phyloP scores from a whole-genome alignment of 2,797 vertebrate species.

The Sardinella longiceps region DNA sequence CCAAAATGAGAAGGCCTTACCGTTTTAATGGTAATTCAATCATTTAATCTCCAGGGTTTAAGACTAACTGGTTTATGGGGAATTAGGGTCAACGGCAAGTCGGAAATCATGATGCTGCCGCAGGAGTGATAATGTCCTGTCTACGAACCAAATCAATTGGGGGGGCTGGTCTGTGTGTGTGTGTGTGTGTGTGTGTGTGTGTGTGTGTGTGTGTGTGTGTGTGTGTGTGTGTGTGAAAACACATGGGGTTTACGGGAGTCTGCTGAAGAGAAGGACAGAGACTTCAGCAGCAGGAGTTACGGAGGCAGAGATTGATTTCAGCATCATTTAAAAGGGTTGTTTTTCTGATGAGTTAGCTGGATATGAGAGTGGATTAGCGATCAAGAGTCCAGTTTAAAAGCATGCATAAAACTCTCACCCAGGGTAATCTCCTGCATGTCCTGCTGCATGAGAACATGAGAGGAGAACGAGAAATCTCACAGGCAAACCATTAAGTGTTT shows the following conservation, averaged over 20 bases:
- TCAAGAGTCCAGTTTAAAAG: not conserved
- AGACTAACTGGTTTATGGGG: not conserved
- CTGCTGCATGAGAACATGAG: not conserved
- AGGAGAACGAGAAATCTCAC: not conserved
- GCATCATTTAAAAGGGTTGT: not conserved
- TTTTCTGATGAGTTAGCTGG: not conserved
- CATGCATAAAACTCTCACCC: not conserved
- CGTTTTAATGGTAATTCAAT: conserved; percentile 14
- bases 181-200: too few relatives aligned
- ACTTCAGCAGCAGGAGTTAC: not conserved
- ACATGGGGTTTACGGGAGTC: not conserved
- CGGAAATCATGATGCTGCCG: not conserved
- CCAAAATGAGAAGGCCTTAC: not conserved
- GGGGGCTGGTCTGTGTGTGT: too few relatives aligned
- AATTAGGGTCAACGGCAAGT: not conserved
- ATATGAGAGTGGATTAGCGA: not conserved
- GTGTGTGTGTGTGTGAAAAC: not conserved
- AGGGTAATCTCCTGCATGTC: not conserved
- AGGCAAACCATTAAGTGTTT: not conserved
- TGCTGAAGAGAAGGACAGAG: not conserved
- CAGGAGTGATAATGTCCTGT: not conserved
- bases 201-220: too few relatives aligned
- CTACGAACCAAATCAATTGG: not conserved
- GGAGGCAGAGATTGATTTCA: not conserved
- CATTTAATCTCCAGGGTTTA: conserved; percentile 1